Evolutionary conservation across 2,113 vertebrate species (phyloP).

Genomic region (Genyomyrus donnyi): DNA sequence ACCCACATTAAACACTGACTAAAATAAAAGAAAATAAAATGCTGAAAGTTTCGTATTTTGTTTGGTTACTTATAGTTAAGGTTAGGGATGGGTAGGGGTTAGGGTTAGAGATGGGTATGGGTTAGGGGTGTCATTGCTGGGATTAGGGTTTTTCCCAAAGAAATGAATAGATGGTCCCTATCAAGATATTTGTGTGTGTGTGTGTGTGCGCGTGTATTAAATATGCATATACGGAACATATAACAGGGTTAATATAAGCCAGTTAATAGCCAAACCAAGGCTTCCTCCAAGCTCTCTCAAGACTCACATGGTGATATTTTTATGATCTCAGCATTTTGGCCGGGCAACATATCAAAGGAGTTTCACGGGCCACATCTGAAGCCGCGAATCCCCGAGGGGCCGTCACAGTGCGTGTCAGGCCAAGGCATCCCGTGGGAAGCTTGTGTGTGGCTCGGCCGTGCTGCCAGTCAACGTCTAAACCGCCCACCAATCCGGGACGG

Average conservation of each 20-base stretch:
- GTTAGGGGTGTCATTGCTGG: background rate
- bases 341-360: background rate
- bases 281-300: background rate
- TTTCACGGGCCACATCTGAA: background rate
- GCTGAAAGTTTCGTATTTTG: background rate
- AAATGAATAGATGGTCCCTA: background rate
- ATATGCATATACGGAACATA: background rate
- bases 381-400: background rate
- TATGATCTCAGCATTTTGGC: background rate
- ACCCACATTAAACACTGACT: background rate
- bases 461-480: background rate
- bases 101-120: background rate
- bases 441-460: no score
- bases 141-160: background rate
- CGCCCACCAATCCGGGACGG: background rate
- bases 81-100: background rate
- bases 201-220: background rate
- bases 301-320: background rate
- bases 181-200: background rate
- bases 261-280: background rate
- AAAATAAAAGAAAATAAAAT: background rate
- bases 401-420: background rate
- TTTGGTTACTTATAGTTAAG: background rate
- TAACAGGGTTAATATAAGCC: slow-evolving; percentile 4
- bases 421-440: background rate